Base-by-base conservation (phyloP, 1,140 invertebrate genomes). In the Ctenoplectra terminalis region DNA sequence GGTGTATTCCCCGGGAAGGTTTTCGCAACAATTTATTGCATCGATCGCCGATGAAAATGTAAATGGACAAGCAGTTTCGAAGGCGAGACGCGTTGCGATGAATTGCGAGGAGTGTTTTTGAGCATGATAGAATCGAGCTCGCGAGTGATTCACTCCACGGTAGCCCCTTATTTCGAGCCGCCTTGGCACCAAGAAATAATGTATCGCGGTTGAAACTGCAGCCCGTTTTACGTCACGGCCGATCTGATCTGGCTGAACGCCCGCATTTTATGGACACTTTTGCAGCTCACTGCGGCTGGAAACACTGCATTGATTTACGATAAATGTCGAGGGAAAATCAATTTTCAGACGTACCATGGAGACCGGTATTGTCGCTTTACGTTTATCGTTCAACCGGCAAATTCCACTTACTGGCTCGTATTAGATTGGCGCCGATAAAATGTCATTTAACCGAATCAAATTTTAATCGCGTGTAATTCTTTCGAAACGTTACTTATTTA, bases 231-330 rank as follows among this genome's bases (percentile, higher is more conserved):
- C 77, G 70, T 83, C 69, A 80, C 37, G 54, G 8, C 26, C 48
- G 70, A 83, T 64, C 82, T 23, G 70, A 81, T 73, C 77, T 83
- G 82, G 82, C 82, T 23, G 70, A 81, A 60, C 63, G 82, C 77
- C 82, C 82, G 78, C 69, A 73, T 83, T 83, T 81, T 81, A 83
- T 74, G 54, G 48, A 83, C 70, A 81, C 60, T 83, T 83, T 64
- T 31, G 75, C 60, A 60, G 72, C 52, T 43, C n/a, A 9, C 69
- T 34, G 58, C 69, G 77, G 58, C 56, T 26, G 29, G 56, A 52
- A 69, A 46, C 60, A 43, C 29, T 77, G 71, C 78, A 61, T 81
- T 77, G 73, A 76, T 77, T 82, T 63, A 69, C 61, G 73, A 82
- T 82, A 77, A 82, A 82, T 23, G 80, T 77, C 64, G 46, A 17